A percentile compares a stretch with the other conserved stretches of the same genome.
Evolutionary conservation across 1,140 invertebrate species (phyloP).

Genomic region (Battus philenor): DNA sequence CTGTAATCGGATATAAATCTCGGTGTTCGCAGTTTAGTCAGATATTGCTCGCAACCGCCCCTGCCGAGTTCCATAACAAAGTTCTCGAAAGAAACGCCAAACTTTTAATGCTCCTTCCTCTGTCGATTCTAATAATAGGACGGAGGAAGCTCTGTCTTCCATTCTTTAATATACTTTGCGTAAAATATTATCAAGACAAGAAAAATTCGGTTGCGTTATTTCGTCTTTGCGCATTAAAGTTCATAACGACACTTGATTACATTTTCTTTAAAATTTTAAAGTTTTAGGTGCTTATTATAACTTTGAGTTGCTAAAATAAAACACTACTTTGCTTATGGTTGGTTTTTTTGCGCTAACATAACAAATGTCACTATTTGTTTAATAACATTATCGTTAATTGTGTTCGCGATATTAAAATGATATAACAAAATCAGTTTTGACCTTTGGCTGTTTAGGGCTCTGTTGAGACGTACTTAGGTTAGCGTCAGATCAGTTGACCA

Average conservation of each 20-base stretch:
- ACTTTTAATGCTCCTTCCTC: conserved; percentile 59
- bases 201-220: conserved; percentile 5
- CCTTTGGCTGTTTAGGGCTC: too few relatives aligned
- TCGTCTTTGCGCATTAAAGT: too few relatives aligned
- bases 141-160: conserved; percentile 33
- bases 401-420: too few relatives aligned
- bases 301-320: too few relatives aligned
- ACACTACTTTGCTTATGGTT: too few relatives aligned
- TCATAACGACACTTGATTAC: too few relatives aligned
- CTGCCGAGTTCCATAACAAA: conserved; percentile 37
- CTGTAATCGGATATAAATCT: conserved; percentile 58
- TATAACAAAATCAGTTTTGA: too few relatives aligned
- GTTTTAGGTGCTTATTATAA: too few relatives aligned
- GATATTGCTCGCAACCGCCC: conserved; percentile 45
- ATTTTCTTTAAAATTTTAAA: too few relatives aligned
- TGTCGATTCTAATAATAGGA: conserved; percentile 45
- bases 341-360: too few relatives aligned
- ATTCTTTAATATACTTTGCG: conserved; percentile 28
- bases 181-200: conserved; percentile 21
- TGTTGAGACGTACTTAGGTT: conserved; percentile 13
- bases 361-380: too few relatives aligned
- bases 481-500: conserved; percentile 38
- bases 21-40: conserved; percentile 37
- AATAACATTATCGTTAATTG: too few relatives aligned
- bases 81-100: conserved; percentile 49